Evolutionary conservation across 1,140 invertebrate genomes (phyloP).

Genomic region (Semibalanus balanoides): DNA sequence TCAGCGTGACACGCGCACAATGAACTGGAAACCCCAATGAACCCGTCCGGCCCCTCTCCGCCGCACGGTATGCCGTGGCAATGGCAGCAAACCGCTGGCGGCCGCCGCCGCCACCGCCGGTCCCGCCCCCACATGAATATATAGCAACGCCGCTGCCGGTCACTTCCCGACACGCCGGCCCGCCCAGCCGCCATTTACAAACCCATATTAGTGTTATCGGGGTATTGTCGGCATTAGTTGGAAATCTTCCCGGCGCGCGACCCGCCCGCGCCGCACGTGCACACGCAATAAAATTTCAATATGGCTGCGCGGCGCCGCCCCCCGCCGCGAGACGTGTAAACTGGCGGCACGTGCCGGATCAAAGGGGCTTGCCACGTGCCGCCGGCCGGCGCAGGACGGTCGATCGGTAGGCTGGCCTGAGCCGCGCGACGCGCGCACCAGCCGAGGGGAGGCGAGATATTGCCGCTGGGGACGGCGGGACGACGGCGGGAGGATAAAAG

Average conservation of each 20-base stretch:
- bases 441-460: background rate
- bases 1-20: no score
- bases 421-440: no score
- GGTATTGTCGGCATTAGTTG: constrained; percentile 1
- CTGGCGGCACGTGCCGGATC: background rate
- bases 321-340: background rate
- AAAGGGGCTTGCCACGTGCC: background rate
- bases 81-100: no score
- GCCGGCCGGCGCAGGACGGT: background rate
- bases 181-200: background rate
- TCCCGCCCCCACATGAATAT: background rate
- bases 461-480: no score
- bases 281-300: background rate
- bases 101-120: no score
- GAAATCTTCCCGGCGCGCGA: background rate
- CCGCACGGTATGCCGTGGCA: no score
- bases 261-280: background rate
- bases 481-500: no score
- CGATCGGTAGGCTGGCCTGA: background rate
- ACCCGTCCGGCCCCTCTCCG: no score
- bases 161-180: background rate
- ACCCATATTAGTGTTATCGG: background rate
- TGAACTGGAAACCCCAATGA: background rate
- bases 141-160: background rate
- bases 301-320: background rate